A percentile compares a stretch with the other conserved stretches of the same genome.
Conservation (phyloP, 2,888 invertebrate genomes). For the Coenonympha arcania region DNA sequence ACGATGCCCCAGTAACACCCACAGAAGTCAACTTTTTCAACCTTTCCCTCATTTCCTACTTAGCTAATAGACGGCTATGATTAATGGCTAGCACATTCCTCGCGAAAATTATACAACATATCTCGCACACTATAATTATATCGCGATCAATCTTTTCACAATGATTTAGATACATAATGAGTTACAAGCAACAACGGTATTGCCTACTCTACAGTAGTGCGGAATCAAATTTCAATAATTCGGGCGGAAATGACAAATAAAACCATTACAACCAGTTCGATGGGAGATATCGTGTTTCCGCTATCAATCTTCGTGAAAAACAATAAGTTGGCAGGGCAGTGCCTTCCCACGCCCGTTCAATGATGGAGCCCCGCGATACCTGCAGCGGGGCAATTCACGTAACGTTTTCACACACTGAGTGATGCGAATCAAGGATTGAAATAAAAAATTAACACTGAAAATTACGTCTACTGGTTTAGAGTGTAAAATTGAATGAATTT, state of each 20-base stretch:
- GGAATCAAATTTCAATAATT: slow-evolving; percentile 42
- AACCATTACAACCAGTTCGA: slow-evolving; percentile 47
- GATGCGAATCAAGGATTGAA: too few species aligned
- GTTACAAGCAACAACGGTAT: slow-evolving; percentile 2
- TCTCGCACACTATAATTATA: slow-evolving; percentile 48
- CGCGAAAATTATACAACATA: slow-evolving; percentile 33
- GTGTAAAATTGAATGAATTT: too few species aligned
- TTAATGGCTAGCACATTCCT: slow-evolving; percentile 47
- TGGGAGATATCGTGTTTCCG: slow-evolving; percentile 54
- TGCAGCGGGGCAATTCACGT: too few species aligned
- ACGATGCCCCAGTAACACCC: slow-evolving; percentile 60
- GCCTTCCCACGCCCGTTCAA: slow-evolving; percentile 44
- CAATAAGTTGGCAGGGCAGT: slow-evolving; percentile 43
- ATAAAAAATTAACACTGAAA: too few species aligned
- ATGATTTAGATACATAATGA: not conserved
- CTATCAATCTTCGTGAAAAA: slow-evolving; percentile 58
- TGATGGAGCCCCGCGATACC: slow-evolving; percentile 22
- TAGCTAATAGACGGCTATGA: slow-evolving; percentile 52
- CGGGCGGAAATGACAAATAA: slow-evolving; percentile 60
- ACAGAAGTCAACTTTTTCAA: slow-evolving; percentile 35
- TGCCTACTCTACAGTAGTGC: slow-evolving; percentile 31
- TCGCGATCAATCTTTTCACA: slow-evolving; percentile 49
- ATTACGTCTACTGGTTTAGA: too few species aligned
- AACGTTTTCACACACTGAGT: too few species aligned
- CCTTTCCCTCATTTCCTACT: slow-evolving; percentile 45